A percentile compares a stretch with the other conserved stretches of the same genome.
Evolutionary conservation across 2,888 invertebrate species (phyloP).

Genomic region (Sturmia bella): DNA sequence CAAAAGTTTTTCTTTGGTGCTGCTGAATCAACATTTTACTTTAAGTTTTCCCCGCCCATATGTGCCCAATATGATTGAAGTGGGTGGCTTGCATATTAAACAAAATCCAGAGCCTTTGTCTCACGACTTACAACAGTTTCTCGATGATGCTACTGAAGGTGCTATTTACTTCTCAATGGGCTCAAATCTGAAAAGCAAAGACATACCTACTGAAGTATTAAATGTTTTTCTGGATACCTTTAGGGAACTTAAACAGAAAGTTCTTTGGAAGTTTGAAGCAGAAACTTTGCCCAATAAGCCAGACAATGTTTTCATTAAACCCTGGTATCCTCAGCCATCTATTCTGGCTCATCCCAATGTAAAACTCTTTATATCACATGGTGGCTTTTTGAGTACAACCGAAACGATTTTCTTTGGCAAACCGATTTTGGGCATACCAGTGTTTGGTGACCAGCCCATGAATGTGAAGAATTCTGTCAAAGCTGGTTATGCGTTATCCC

Average conservation of each 20-base stretch:
- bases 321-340: constrained; percentile 81
- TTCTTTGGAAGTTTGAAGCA: constrained; percentile 82
- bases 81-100: constrained; percentile 79
- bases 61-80: constrained; percentile 80
- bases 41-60: constrained; percentile 76
- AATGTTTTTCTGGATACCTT: no score
- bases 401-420: constrained; percentile 81
- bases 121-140: constrained; percentile 76
- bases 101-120: constrained; percentile 74
- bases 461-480: constrained; percentile 79
- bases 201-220: no score
- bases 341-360: constrained; percentile 80
- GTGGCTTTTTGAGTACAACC: constrained; percentile 80
- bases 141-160: constrained; percentile 80
- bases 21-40: constrained; percentile 79
- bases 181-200: constrained; percentile 77
- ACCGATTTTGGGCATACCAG: constrained; percentile 81
- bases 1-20: constrained; percentile 74
- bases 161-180: constrained; percentile 83
- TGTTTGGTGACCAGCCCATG: constrained; percentile 81
- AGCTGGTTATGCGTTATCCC: constrained; percentile 44
- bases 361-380: constrained; percentile 81
- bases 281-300: constrained; percentile 74
- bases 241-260: no score
- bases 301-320: constrained; percentile 74